phyloP scores from a whole-genome alignment of 2,113 vertebrate species.

The Scortum barcoo region DNA sequence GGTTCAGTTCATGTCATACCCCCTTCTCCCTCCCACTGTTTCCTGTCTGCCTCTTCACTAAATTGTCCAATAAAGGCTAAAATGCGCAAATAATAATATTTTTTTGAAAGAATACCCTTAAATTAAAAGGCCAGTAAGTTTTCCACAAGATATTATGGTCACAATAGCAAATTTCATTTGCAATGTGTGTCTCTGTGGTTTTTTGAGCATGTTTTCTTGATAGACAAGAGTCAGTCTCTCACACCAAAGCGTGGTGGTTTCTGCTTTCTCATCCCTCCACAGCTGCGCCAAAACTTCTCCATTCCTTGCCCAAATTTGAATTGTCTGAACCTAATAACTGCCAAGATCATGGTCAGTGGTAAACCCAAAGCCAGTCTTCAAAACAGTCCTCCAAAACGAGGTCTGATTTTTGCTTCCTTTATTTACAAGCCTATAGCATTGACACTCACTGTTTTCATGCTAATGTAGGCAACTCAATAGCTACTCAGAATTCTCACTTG shows the following conservation, averaged over 20 bases:
- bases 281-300: not conserved
- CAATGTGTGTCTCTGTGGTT: not conserved
- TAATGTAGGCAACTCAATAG: too few species aligned
- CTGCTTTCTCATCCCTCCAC: not conserved
- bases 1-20: too few species aligned
- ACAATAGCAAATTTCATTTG: not conserved
- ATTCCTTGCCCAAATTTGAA: conserved; percentile 8
- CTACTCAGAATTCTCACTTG: too few species aligned
- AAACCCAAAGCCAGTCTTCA: conserved; percentile 18
- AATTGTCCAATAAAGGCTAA: too few species aligned
- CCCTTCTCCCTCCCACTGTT: too few species aligned
- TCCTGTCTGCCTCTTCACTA: too few species aligned
- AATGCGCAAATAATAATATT: too few species aligned
- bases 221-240: not conserved
- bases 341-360: conserved; percentile 6
- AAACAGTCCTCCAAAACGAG: not conserved
- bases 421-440: not conserved
- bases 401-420: not conserved
- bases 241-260: not conserved
- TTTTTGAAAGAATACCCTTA: not conserved
- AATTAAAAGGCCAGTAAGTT: not conserved
- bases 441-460: too few species aligned
- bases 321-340: not conserved
- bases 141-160: not conserved
- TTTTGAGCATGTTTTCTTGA: not conserved